phyloP scores from a whole-genome alignment of 2,797 vertebrate genomes.

The Coendou prehensilis region DNA sequence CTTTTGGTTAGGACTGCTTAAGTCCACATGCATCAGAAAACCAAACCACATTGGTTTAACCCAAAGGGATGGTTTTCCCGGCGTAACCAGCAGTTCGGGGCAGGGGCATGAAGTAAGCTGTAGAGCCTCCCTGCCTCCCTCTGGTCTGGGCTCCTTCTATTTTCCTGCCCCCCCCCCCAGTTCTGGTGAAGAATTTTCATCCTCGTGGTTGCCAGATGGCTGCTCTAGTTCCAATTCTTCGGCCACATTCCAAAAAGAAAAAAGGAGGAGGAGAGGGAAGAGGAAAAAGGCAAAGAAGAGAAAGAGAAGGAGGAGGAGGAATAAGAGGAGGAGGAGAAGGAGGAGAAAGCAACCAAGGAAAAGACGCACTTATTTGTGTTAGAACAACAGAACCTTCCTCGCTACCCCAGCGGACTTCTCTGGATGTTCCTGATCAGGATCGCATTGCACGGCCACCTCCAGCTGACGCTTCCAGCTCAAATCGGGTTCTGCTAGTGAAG shows the following conservation, averaged over 20 bases:
- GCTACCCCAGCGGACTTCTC: not conserved
- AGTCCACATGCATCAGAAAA: not conserved
- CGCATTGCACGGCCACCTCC: not conserved
- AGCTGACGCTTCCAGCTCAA: not conserved
- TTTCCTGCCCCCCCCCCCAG: not conserved
- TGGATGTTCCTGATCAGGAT: not conserved
- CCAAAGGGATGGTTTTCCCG: not conserved
- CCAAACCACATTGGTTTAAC: not conserved
- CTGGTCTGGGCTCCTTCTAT: not conserved
- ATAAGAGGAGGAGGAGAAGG: not conserved
- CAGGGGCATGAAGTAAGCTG: accelerated
- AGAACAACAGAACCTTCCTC: not conserved
- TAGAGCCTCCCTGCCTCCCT: accelerated
- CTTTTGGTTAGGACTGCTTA: not conserved
- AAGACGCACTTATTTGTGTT: not conserved
- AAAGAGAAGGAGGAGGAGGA: not conserved
- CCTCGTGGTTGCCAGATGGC: not conserved
- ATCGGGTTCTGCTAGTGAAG: not conserved
- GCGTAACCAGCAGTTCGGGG: not conserved
- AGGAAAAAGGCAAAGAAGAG: not conserved
- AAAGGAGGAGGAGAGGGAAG: not conserved
- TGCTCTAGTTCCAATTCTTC: not conserved
- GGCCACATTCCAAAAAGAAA: not conserved
- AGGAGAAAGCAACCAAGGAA: not conserved
- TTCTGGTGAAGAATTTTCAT: not conserved